Percentiles rank a stretch among this genome's conserved stretches.
These are phyloP conservation scores for Gymnocypris eckloni DNA, from an alignment of 2,797 vertebrate genomes.

Conservation along the genomic window DNA sequence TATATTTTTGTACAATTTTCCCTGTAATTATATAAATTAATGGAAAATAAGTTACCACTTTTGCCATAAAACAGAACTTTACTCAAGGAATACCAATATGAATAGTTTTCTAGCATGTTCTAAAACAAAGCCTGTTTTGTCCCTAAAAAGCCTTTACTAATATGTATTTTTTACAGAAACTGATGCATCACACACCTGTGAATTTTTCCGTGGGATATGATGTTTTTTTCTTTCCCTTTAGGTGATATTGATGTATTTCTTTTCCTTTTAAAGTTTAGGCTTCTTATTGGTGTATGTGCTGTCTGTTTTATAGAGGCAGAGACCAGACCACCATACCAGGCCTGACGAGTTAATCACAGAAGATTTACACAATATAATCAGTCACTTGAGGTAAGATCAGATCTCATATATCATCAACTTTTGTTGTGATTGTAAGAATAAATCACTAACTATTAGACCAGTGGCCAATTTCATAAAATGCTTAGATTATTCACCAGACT, in stretches of 20 bases:
- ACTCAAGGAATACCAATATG: background rate
- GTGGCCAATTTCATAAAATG: background rate
- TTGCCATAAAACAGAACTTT: background rate
- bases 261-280: conserved; percentile 6
- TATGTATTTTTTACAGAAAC: conserved; percentile 62
- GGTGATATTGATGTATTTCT: conserved; percentile 28
- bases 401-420: background rate
- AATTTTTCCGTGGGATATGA: conserved; percentile 53
- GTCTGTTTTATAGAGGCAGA: conserved; percentile 68
- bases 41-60: background rate
- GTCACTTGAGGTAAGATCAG: conserved; percentile 53
- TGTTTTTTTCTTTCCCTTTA: conserved; percentile 11
- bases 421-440: background rate
- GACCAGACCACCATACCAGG: conserved; percentile 67
- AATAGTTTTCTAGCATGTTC: no score
- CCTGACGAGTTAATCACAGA: conserved; percentile 69
- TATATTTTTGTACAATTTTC: no score
- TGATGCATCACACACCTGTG: conserved; percentile 51
- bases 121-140: conserved; percentile 28
- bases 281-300: conserved; percentile 27
- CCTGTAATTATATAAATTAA: background rate
- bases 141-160: conserved; percentile 47
- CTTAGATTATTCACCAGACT: background rate
- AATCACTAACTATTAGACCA: background rate
- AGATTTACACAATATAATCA: conserved; percentile 54